Percentiles rank a stretch among this genome's conserved stretches.
Evolutionary conservation across 2,888 invertebrate species (phyloP).

Genomic region (Iselma pallidipennis): DNA sequence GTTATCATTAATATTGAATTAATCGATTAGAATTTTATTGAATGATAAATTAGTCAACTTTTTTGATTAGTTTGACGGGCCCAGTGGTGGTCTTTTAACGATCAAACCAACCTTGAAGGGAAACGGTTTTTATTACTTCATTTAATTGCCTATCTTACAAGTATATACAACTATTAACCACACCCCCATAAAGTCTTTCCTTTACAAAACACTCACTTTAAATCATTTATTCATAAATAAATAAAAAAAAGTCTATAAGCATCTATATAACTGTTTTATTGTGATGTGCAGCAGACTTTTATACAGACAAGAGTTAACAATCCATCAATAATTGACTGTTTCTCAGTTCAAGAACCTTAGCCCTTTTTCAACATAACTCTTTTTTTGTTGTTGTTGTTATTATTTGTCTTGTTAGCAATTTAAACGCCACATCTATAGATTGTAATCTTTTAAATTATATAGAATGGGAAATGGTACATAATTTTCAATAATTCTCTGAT

Average conservation of each 20-base stretch:
- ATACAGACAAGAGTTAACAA: too few species aligned
- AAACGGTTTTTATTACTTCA: not conserved
- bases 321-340: not conserved
- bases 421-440: slow-evolving; percentile 19
- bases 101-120: not conserved
- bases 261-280: not conserved
- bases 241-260: not conserved
- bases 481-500: slow-evolving; percentile 12
- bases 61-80: too few species aligned
- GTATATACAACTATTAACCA: not conserved
- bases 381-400: not conserved
- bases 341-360: not conserved
- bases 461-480: slow-evolving; percentile 18
- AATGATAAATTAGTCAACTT: not conserved
- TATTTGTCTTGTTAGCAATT: slow-evolving; percentile 18
- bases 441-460: slow-evolving; percentile 23
- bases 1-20: not conserved
- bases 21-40: not conserved
- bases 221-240: not conserved
- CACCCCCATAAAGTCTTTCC: not conserved
- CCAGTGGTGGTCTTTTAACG: not conserved
- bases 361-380: not conserved
- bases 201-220: not conserved
- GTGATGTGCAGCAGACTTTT: not conserved
- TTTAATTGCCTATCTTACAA: not conserved